These are phyloP conservation scores for Macrosiphum euphorbiae DNA, from an alignment of 2,888 invertebrate species.

Conservation along the genomic window DNA sequence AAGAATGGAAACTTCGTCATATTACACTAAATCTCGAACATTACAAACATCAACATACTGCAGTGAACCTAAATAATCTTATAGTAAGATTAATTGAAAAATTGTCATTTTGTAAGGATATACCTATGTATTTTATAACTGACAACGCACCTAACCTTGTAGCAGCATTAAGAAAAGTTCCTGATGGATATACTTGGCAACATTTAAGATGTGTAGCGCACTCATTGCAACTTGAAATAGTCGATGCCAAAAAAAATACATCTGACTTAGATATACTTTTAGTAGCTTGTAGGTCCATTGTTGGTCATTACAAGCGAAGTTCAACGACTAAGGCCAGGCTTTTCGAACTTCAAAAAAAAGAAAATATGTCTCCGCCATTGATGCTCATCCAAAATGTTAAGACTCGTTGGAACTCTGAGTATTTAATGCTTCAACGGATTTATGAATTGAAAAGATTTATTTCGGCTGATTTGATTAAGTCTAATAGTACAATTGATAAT, in stretches of 20 bases:
- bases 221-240: background rate
- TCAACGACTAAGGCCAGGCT: background rate
- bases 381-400: background rate
- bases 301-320: background rate
- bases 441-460: slow-evolving; percentile 6
- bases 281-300: background rate
- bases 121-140: background rate
- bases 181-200: background rate
- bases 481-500: slow-evolving; percentile 4
- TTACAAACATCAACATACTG: background rate
- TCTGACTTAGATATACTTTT: background rate
- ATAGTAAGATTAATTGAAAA: background rate
- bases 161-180: background rate
- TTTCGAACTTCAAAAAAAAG: too few species aligned
- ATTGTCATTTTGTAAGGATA: background rate
- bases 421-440: background rate
- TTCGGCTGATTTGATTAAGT: slow-evolving; percentile 4
- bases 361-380: background rate
- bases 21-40: background rate
- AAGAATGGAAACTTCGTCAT: background rate
- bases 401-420: slow-evolving; percentile 21
- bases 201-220: background rate
- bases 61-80: background rate
- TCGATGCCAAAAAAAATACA: background rate
- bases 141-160: background rate